Evolutionary conservation across 2,888 invertebrate genomes (phyloP).

Genomic region (Timema cristinae): DNA sequence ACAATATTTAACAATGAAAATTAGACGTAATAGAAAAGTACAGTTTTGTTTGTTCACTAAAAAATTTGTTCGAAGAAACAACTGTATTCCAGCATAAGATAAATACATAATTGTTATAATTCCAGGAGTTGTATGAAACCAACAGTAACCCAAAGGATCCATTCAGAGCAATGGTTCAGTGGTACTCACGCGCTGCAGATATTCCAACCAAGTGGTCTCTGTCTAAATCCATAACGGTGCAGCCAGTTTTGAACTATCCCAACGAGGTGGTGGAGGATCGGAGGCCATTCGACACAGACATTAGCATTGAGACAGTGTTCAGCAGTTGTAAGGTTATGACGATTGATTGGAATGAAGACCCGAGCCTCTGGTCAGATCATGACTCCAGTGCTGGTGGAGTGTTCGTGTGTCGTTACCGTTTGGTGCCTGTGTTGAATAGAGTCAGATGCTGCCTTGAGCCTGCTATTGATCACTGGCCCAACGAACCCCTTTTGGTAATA

Average conservation of each 20-base stretch:
- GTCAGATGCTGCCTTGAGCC: too few relatives aligned
- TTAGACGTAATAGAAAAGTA: too few relatives aligned
- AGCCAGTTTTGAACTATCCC: not conserved
- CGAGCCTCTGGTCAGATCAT: too few relatives aligned
- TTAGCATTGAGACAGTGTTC: slow-evolving; percentile 4
- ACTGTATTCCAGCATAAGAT: too few relatives aligned
- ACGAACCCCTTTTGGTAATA: too few relatives aligned
- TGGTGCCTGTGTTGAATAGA: not conserved
- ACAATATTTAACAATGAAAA: too few relatives aligned
- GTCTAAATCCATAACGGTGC: not conserved
- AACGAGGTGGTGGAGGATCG: not conserved
- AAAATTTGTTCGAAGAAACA: too few relatives aligned
- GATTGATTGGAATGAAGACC: too few relatives aligned
- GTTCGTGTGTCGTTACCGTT: slow-evolving; percentile 7
- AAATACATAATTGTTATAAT: too few relatives aligned
- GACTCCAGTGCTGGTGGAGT: not conserved
- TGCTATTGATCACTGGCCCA: too few relatives aligned
- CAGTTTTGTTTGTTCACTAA: too few relatives aligned
- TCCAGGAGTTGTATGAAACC: too few relatives aligned
- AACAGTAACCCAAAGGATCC: not conserved
- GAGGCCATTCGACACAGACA: not conserved
- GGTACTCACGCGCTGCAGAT: slow-evolving; percentile 6
- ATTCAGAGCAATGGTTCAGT: slow-evolving; percentile 2
- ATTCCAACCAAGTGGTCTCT: not conserved
- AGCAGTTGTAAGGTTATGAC: not conserved